These are phyloP conservation scores for Idaea straminata DNA, from an alignment of 2,888 invertebrate genomes.

Conservation along the genomic window DNA sequence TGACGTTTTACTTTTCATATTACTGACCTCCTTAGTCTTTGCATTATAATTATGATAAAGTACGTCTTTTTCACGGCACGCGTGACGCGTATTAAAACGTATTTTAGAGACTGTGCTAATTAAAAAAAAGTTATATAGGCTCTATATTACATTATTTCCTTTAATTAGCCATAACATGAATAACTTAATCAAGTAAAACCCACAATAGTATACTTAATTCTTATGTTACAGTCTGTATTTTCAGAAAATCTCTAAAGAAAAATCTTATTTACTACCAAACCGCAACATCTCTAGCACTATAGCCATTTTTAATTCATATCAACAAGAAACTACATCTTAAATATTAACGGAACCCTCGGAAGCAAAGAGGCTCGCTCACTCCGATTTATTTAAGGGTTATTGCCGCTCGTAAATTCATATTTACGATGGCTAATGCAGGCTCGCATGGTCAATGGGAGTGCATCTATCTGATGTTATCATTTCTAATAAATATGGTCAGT, in stretches of 20 bases:
- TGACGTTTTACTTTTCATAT: too few relatives aligned
- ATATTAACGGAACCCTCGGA: constrained; percentile 22
- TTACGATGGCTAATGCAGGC: constrained; percentile 65
- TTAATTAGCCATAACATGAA: too few relatives aligned
- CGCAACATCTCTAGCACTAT: background rate
- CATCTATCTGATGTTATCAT: constrained; percentile 48
- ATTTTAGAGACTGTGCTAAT: too few relatives aligned
- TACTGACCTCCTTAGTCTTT: too few relatives aligned
- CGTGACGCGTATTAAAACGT: too few relatives aligned
- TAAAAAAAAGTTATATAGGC: too few relatives aligned
- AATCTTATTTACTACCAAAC: background rate
- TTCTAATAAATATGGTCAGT: constrained; percentile 36
- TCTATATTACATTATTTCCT: too few relatives aligned
- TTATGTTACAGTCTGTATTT: background rate
- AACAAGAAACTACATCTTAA: constrained; percentile 15
- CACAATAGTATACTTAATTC: background rate
- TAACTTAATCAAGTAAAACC: background rate
- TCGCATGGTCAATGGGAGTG: constrained; percentile 45
- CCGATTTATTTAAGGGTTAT: constrained; percentile 44
- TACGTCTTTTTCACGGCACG: too few relatives aligned
- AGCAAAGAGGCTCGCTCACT: constrained; percentile 4
- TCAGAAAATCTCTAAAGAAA: background rate
- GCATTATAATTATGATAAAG: too few relatives aligned
- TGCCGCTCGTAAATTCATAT: constrained; percentile 63
- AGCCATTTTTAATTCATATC: constrained; percentile 24